These are phyloP conservation scores for Neomorphus geoffroyi DNA, from an alignment of 2,797 vertebrate species.

Conservation along the genomic window DNA sequence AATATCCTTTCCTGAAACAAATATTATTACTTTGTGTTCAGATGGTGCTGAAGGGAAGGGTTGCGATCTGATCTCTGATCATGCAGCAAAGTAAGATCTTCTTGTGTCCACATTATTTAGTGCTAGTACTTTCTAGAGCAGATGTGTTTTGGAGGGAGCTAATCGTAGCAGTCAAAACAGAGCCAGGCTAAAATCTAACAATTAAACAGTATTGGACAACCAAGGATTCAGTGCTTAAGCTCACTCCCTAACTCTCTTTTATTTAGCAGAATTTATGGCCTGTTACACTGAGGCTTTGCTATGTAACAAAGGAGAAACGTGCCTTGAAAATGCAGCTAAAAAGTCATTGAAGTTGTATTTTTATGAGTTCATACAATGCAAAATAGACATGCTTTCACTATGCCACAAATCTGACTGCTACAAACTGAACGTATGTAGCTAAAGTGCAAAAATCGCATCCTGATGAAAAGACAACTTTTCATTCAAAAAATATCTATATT, in stretches of 20 bases:
- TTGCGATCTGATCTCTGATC: slow-evolving; percentile 3
- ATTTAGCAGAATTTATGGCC: slow-evolving; percentile 57
- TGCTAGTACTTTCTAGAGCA: slow-evolving; percentile 45
- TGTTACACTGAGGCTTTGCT: slow-evolving; percentile 35
- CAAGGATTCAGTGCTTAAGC: slow-evolving; percentile 42
- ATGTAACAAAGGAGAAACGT: slow-evolving; percentile 32
- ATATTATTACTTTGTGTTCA: background rate
- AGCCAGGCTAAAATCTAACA: slow-evolving; percentile 55
- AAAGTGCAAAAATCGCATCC: background rate
- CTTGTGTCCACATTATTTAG: slow-evolving; percentile 44
- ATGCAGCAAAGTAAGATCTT: background rate
- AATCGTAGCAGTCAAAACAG: slow-evolving; percentile 58
- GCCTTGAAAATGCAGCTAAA: slow-evolving; percentile 51
- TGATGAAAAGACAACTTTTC: background rate
- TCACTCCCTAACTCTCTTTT: slow-evolving; percentile 45
- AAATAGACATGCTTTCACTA: slow-evolving; percentile 8
- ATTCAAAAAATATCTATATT: background rate
- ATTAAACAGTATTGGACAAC: slow-evolving; percentile 44
- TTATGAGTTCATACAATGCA: slow-evolving; percentile 14
- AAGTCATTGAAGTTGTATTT: slow-evolving; percentile 45
- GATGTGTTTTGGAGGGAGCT: slow-evolving; percentile 47
- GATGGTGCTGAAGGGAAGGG: background rate
- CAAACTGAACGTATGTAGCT: slow-evolving; percentile 12
- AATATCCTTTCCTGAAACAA: background rate
- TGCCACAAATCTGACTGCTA: slow-evolving; percentile 10